A percentile compares a stretch with the other conserved stretches of the same genome.
Conservation (phyloP, 2,888 invertebrate species). For the Acleris laterana region DNA sequence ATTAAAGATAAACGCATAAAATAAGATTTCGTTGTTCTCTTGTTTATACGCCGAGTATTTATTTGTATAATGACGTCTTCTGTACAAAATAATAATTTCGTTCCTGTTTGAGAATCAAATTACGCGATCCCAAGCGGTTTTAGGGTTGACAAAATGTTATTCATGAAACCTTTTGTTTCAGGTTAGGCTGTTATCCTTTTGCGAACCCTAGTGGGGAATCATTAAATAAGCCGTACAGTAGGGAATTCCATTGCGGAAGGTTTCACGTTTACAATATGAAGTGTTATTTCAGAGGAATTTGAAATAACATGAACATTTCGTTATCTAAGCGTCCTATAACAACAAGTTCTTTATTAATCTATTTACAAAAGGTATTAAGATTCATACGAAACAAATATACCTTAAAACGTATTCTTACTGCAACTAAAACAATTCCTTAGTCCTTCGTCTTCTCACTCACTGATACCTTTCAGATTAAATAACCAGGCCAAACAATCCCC, state of each 20-base stretch:
- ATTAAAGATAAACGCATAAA: too few relatives aligned
- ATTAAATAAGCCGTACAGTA: slow-evolving; percentile 29
- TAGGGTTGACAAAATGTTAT: slow-evolving; percentile 56
- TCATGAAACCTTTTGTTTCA: slow-evolving; percentile 67
- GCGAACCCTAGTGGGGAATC: slow-evolving; percentile 37
- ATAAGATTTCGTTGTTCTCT: too few relatives aligned
- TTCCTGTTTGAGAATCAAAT: slow-evolving; percentile 1
- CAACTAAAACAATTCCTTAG: too few relatives aligned
- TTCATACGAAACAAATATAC: too few relatives aligned
- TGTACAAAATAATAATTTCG: slow-evolving; percentile 7
- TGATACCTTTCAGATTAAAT: too few relatives aligned
- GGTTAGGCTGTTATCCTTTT: slow-evolving; percentile 63
- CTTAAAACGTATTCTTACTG: too few relatives aligned
- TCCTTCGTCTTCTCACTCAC: too few relatives aligned
- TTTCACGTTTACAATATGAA: slow-evolving; percentile 21
- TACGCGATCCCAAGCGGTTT: slow-evolving; percentile 48
- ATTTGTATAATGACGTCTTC: too few relatives aligned
- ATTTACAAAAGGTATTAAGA: neutral
- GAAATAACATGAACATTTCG: slow-evolving; percentile 12
- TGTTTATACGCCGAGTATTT: too few relatives aligned
- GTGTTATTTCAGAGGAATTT: slow-evolving; percentile 19
- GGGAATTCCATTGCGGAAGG: slow-evolving; percentile 16
- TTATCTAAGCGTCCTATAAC: neutral
- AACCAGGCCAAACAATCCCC: slow-evolving; percentile 71
- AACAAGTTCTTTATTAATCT: neutral